Evolutionary conservation across 2,113 vertebrate species (phyloP).

Genomic region (Cochlearius cochlearius): DNA sequence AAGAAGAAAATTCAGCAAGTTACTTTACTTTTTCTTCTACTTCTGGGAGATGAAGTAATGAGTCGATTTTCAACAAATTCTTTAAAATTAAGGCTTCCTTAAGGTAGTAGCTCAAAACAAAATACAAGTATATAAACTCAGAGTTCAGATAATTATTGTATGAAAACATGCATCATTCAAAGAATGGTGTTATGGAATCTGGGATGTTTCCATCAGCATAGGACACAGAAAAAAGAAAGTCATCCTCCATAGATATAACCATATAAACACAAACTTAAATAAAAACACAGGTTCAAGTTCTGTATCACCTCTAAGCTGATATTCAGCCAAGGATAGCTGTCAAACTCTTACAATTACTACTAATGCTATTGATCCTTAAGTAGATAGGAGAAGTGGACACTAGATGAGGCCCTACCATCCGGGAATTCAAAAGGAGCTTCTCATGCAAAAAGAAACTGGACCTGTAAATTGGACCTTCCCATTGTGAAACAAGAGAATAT

Average conservation of each 20-base stretch:
- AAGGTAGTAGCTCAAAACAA: not conserved
- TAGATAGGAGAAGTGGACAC: not conserved
- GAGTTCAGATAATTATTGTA: not conserved
- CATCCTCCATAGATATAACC: accelerated
- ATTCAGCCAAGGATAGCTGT: not conserved
- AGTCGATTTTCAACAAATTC: not conserved
- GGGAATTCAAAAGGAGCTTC: not conserved
- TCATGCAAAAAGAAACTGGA: not conserved
- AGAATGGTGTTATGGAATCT: not conserved
- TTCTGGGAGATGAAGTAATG: not conserved
- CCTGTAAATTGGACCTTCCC: not conserved
- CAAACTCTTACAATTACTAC: not conserved
- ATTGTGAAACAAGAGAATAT: not conserved
- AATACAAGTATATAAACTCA: not conserved
- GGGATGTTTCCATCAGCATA: not conserved
- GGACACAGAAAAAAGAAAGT: not conserved
- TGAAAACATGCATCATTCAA: not conserved
- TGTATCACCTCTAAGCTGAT: not conserved
- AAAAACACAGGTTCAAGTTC: not conserved
- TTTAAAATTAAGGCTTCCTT: not conserved
- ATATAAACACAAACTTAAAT: not conserved
- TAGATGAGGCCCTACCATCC: not conserved
- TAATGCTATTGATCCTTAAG: not conserved
- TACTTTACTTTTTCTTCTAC: not conserved
- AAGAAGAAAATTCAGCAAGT: not conserved